Base-by-base conservation (phyloP, 2,888 invertebrate genomes). In the Polydrusus pterygomalis region DNA sequence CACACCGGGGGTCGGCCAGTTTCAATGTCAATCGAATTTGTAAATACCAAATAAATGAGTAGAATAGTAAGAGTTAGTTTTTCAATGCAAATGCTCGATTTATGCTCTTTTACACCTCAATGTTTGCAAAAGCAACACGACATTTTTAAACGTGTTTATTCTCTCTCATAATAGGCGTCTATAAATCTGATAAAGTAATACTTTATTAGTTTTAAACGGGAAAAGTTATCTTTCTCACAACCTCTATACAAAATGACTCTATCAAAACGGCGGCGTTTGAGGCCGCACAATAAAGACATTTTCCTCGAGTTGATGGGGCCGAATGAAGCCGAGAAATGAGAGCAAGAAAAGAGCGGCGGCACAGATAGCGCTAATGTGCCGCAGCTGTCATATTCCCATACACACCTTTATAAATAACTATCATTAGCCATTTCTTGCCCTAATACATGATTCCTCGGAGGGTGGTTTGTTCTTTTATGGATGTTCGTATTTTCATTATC, bases 371-470 rank as follows among this genome's bases (percentile, higher is more conserved):
- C 83, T 85, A 86, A 86, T 85, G 85, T 84, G 82, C 81, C 80
- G 71, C 86, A 86, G 83, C 85, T 85, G 86, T 81, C 84, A 82
- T 80, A 81, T 83, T 85, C 86, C 82, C 85, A 85, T 84, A 83
- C 82, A 86, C 85, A 86, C 85, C 84, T 86, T 85, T 86, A 86
- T 85, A 86, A 86, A 86, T 86, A 86, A 85, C 86, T 83, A 83
- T 85, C 86, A 85, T 86, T 86, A 86, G 83, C 83, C 81, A 81
- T 80, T 70, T 82, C 80, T 81, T 79, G 79, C 80, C 74, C 70
- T 75, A 80, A 78, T 75, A 73, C 77, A 79, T 77, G 78, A 69
- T 75, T 71, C 75, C 70, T 60, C 45, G 17, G 70, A 51, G 75
- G 71, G 67, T 38, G 67, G 62, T 75, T 77, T 62, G 72, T 78